Evolutionary conservation across 1,140 invertebrate species (phyloP).

Genomic region (Zaprionus taronus): DNA sequence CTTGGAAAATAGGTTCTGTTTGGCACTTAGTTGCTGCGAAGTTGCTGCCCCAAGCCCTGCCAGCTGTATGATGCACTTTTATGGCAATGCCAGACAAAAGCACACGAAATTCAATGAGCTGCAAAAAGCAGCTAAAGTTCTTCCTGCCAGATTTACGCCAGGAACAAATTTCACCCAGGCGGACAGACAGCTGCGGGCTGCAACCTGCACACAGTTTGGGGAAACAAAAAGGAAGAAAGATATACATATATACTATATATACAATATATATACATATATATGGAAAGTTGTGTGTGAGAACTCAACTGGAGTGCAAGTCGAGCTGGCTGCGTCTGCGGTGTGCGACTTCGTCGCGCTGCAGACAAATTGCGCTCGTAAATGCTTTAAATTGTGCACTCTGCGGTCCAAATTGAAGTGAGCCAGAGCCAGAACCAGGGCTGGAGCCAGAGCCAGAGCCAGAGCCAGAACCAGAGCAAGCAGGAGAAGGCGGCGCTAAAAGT

Average conservation of each 20-base stretch:
- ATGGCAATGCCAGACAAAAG: constrained; percentile 76
- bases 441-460: not conserved
- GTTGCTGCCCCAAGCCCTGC: constrained; percentile 19
- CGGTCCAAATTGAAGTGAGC: constrained; percentile 67
- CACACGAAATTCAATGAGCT: constrained; percentile 78
- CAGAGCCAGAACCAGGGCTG: constrained; percentile 20
- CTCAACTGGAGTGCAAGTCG: constrained; percentile 53
- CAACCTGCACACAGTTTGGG: constrained; percentile 15
- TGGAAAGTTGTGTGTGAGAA: constrained; percentile 30
- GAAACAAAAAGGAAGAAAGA: constrained; percentile 24
- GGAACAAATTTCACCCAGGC: constrained; percentile 70
- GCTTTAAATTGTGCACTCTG: constrained; percentile 76
- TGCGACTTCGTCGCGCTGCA: constrained; percentile 54
- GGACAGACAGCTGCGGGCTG: constrained; percentile 54
- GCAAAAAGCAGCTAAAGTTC: constrained; percentile 78
- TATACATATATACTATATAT: constrained; percentile 20
- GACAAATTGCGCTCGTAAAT: constrained; percentile 80
- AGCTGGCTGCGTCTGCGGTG: constrained; percentile 76
- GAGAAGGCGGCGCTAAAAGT: constrained; percentile 40
- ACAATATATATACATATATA: constrained; percentile 8
- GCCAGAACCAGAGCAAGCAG: constrained; percentile 19
- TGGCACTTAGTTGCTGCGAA: constrained; percentile 59
- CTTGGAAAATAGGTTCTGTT: constrained; percentile 61
- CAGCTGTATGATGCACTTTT: constrained; percentile 55
- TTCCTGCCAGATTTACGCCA: constrained; percentile 77